Conservation (phyloP, 2,888 invertebrate genomes). For the Galerucella pusilla region DNA sequence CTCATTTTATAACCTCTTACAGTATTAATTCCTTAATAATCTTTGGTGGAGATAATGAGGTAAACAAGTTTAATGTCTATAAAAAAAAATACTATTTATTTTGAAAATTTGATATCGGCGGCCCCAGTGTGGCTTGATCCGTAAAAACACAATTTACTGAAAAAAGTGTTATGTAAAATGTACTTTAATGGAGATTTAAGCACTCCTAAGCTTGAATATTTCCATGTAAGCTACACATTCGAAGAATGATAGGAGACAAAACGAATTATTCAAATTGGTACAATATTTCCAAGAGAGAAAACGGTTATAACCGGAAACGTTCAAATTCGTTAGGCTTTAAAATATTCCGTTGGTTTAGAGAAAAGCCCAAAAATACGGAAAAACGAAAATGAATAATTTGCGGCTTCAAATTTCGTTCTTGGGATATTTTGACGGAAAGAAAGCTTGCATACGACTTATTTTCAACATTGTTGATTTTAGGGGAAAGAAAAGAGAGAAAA, state of each 20-base stretch:
- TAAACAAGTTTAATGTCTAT: too few species aligned
- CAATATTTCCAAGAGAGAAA: constrained; percentile 19
- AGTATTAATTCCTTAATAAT: not conserved
- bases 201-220: constrained; percentile 5
- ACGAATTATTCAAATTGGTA: constrained; percentile 24
- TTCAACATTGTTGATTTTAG: not conserved
- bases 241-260: constrained; percentile 2
- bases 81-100: too few species aligned
- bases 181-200: constrained; percentile 24
- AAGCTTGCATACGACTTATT: not conserved
- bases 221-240: not conserved
- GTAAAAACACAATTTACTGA: constrained; percentile 11
- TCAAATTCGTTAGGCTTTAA: constrained; percentile 2
- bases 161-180: not conserved
- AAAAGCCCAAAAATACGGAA: not conserved
- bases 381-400: constrained; percentile 5
- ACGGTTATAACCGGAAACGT: not conserved
- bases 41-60: too few species aligned
- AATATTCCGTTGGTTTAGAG: not conserved
- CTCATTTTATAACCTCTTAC: not conserved
- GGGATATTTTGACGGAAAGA: not conserved
- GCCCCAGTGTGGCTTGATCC: not conserved
- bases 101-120: too few species aligned
- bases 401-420: not conserved
- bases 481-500: not conserved